phyloP scores from a whole-genome alignment of 2,113 vertebrate genomes.

The cattle (Bos taurus) region DNA sequence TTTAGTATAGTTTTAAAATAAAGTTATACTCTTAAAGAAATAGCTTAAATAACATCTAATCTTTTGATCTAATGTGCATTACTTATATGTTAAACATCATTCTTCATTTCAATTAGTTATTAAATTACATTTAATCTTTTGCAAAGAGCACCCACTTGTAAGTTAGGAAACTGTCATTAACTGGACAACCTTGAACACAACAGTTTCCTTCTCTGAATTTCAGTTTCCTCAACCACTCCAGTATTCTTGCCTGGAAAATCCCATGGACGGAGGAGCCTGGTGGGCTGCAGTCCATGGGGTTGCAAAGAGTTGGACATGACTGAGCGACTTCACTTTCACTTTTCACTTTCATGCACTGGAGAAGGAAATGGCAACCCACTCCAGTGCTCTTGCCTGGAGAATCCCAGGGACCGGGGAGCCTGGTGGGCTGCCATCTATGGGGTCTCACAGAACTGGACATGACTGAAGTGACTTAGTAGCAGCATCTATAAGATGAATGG shows the following conservation, averaged over 20 bases:
- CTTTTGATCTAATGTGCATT: slow-evolving; percentile 31
- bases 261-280: too few relatives aligned
- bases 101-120: neutral
- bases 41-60: neutral
- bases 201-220: neutral
- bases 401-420: rapidly evolving
- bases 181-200: neutral
- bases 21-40: slow-evolving; percentile 44
- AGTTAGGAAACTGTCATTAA: neutral
- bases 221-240: neutral
- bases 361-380: too few relatives aligned
- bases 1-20: slow-evolving; percentile 5
- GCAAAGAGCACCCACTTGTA: neutral
- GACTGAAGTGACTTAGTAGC: too few relatives aligned
- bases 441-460: rapidly evolving
- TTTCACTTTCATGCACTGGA: too few relatives aligned
- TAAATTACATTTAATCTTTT: neutral
- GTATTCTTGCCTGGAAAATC: too few relatives aligned
- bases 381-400: too few relatives aligned
- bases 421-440: too few relatives aligned
- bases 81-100: slow-evolving; percentile 22
- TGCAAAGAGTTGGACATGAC: rapidly evolving
- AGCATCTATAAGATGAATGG: neutral
- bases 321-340: too few relatives aligned
- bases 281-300: too few relatives aligned